Evolutionary conservation across 1,140 invertebrate species (phyloP).

Genomic region (Trigoniulus corallinus): DNA sequence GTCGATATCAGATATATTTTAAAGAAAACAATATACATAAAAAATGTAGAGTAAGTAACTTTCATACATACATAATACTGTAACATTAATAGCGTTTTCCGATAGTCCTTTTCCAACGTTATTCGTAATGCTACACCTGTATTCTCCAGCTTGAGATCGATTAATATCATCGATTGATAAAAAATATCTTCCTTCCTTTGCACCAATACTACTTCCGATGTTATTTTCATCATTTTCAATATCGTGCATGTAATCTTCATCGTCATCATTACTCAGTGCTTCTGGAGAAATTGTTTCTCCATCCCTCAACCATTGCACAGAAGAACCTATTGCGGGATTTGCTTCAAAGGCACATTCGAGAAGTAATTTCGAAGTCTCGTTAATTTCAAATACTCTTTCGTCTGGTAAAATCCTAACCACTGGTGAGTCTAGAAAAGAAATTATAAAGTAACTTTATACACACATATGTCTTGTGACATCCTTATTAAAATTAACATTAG

Average conservation of each 20-base stretch:
- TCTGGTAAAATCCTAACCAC: too few relatives aligned
- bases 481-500: too few relatives aligned
- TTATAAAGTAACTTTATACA: too few relatives aligned
- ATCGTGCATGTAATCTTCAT: neutral
- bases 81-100: neutral
- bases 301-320: neutral
- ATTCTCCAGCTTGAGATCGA: neutral
- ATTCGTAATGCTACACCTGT: neutral
- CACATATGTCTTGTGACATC: too few relatives aligned
- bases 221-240: neutral
- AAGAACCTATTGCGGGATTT: neutral
- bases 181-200: neutral
- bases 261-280: neutral
- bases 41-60: too few relatives aligned
- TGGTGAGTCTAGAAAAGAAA: too few relatives aligned
- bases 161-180: neutral
- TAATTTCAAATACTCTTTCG: neutral
- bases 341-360: conserved; percentile 1
- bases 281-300: neutral
- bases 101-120: neutral
- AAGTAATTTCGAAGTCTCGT: neutral
- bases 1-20: too few relatives aligned
- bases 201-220: neutral
- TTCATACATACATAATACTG: neutral
- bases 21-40: too few relatives aligned